A percentile compares a stretch with the other conserved stretches of the same genome.
Evolutionary conservation across 2,888 invertebrate species (phyloP).

Genomic region (Gymnosoma rotundatum): DNA sequence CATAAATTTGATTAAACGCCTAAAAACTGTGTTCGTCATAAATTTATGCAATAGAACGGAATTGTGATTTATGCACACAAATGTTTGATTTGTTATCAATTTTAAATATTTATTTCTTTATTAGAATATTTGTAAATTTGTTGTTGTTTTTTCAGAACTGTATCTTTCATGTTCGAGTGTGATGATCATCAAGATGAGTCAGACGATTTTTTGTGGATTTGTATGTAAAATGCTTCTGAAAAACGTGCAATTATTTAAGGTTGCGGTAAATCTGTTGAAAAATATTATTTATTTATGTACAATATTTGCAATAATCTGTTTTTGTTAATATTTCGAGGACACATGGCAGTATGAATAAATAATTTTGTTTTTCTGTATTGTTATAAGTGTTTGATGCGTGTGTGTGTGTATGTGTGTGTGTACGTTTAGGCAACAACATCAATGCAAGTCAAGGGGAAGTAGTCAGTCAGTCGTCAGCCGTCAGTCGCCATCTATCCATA

Average conservation of each 20-base stretch:
- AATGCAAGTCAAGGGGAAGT: conserved; percentile 42
- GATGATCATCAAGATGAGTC: conserved; percentile 24
- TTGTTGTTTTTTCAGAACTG: neutral
- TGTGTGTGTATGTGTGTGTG: neutral
- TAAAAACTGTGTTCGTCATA: too few relatives aligned
- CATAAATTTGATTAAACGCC: too few relatives aligned
- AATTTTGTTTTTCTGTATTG: conserved; percentile 30
- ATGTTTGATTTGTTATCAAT: neutral
- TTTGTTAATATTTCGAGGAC: conserved; percentile 55
- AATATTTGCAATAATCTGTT: conserved; percentile 40
- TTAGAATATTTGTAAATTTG: conserved; percentile 1
- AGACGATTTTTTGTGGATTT: conserved; percentile 24
- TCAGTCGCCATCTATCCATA: conserved; percentile 29
- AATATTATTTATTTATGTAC: conserved; percentile 60
- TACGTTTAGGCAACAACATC: neutral
- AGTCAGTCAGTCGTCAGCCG: conserved; percentile 31
- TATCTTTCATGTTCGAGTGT: neutral
- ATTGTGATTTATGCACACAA: neutral
- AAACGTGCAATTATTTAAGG: conserved; percentile 67
- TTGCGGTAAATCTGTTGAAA: conserved; percentile 62
- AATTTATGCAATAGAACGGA: too few relatives aligned
- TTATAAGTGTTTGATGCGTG: too few relatives aligned
- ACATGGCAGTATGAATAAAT: conserved; percentile 57
- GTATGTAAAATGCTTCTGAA: conserved; percentile 43
- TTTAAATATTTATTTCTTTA: neutral